phyloP scores from a whole-genome alignment of 2,888 invertebrate species.

The Lutraria lutraria region DNA sequence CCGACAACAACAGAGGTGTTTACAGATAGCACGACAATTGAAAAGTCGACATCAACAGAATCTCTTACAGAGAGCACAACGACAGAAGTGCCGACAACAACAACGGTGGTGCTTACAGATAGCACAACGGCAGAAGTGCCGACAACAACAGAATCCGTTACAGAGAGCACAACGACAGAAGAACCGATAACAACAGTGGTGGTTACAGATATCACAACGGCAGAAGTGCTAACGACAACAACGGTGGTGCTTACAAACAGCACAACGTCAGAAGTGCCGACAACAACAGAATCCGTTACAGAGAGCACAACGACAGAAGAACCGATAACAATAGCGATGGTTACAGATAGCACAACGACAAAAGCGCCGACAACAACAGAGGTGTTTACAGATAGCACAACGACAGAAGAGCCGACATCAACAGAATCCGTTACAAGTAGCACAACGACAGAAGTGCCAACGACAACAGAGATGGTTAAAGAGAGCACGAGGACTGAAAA shows the following conservation, averaged over 20 bases:
- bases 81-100: not conserved
- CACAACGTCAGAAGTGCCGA: not conserved
- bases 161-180: not conserved
- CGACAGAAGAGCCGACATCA: not conserved
- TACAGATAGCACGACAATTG: not conserved
- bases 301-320: not conserved
- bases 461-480: not conserved
- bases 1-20: not conserved
- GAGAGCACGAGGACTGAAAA: not conserved
- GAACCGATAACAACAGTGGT: not conserved
- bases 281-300: not conserved
- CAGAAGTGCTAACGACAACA: too few species aligned
- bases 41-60: not conserved
- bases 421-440: not conserved
- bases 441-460: not conserved
- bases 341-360: not conserved
- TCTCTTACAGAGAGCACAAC: not conserved
- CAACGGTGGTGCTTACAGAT: not conserved
- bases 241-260: too few species aligned
- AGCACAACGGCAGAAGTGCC: not conserved
- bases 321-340: not conserved
- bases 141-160: not conserved
- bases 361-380: not conserved
- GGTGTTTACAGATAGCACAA: not conserved
- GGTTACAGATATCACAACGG: not conserved